Conservation (phyloP, 2,797 vertebrate genomes). For the Anguilla pacifica region DNA sequence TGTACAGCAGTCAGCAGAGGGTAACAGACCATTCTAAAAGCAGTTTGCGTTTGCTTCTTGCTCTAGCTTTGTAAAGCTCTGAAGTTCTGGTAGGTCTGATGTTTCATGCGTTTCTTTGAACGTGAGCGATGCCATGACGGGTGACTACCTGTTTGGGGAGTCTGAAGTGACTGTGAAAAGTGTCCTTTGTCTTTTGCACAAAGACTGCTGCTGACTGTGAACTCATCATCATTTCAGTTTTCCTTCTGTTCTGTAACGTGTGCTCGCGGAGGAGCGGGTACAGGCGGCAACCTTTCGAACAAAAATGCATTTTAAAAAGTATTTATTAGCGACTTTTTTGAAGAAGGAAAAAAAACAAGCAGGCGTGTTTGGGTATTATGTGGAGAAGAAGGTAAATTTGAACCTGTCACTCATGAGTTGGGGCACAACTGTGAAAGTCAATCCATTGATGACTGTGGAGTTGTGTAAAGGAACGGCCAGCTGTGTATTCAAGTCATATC, state of each 20-base stretch:
- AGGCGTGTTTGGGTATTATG: background rate
- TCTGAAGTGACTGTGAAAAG: conserved; percentile 42
- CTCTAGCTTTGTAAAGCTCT: conserved; percentile 14
- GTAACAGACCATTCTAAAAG: background rate
- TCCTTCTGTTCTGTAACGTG: background rate
- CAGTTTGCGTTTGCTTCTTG: conserved; percentile 12
- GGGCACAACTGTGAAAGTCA: conserved; percentile 34
- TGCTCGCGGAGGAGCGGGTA: background rate
- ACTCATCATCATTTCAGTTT: background rate
- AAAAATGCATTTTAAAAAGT: conserved; percentile 23
- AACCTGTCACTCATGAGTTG: background rate
- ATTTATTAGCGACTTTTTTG: conserved; percentile 7
- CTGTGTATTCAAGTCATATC: conserved; percentile 26
- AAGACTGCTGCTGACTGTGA: conserved; percentile 27
- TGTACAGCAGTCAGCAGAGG: conserved; percentile 24
- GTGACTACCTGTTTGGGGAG: conserved; percentile 38
- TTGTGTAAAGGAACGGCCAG: conserved; percentile 39
- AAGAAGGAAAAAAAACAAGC: background rate
- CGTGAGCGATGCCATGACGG: conserved; percentile 27
- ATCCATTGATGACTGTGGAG: conserved; percentile 14
- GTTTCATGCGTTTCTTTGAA: background rate
- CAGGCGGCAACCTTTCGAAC: background rate
- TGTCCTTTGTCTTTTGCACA: conserved; percentile 28
- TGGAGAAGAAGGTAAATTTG: background rate
- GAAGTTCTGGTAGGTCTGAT: conserved; percentile 17